A percentile compares a stretch with the other conserved stretches of the same genome.
Conservation (phyloP, 1,140 invertebrate genomes). For the Meloidogyne hapla region DNA sequence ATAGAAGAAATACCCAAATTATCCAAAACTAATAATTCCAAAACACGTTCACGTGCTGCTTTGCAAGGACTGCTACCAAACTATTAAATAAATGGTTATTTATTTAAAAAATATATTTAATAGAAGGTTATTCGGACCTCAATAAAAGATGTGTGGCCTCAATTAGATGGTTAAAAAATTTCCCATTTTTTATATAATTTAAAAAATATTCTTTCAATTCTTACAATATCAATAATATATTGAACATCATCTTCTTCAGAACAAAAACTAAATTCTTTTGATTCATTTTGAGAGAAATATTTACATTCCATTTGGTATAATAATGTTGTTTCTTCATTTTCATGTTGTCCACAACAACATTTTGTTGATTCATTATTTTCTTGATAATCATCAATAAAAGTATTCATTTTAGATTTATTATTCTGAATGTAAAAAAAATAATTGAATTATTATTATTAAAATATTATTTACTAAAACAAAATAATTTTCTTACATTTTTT, state of each 20-base stretch:
- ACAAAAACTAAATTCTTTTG: slow-evolving; percentile 6
- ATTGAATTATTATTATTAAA: too few relatives aligned
- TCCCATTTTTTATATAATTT: neutral
- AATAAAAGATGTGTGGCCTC: neutral
- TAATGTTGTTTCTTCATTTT: slow-evolving; percentile 11
- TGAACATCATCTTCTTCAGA: slow-evolving; percentile 1
- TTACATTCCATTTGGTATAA: slow-evolving; percentile 23
- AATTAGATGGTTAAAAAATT: too few relatives aligned
- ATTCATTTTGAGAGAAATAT: slow-evolving; percentile 18
- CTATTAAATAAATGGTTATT: slow-evolving; percentile 1
- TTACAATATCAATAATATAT: slow-evolving; percentile 21
- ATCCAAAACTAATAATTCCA: slow-evolving; percentile 22
- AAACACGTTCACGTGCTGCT: slow-evolving; percentile 16
- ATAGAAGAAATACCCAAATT: slow-evolving; percentile 24
- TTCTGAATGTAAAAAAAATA: too few relatives aligned
- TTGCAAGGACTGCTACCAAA: slow-evolving; percentile 14
- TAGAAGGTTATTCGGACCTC: neutral
- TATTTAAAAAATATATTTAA: neutral
- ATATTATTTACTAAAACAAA: too few relatives aligned
- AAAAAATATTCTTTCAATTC: neutral
- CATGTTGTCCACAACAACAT: neutral
- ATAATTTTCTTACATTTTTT: too few relatives aligned
- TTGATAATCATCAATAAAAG: neutral
- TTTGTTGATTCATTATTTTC: neutral
- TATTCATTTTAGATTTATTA: neutral